Evolutionary conservation across 2,113 vertebrate genomes (phyloP).

Genomic region (Morone saxatilis): DNA sequence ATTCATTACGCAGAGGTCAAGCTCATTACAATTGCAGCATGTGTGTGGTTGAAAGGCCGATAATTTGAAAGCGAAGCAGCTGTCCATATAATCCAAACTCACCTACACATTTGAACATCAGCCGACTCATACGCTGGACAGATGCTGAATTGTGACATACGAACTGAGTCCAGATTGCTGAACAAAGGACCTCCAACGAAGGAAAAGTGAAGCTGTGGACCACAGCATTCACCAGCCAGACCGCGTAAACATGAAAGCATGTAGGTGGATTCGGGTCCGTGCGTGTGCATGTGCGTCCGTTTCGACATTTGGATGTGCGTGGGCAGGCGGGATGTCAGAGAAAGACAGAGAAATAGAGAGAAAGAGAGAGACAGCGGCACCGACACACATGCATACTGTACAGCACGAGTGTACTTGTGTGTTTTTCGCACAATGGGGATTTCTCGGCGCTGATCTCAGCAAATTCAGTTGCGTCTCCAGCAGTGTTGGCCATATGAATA

Average conservation of each 20-base stretch:
- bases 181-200: background rate
- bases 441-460: constrained; percentile 71
- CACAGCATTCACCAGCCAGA: constrained; percentile 29
- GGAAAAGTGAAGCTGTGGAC: constrained; percentile 4
- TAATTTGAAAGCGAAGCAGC: constrained; percentile 23
- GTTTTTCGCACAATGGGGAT: constrained; percentile 66
- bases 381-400: constrained; percentile 27
- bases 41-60: background rate
- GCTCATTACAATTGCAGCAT: background rate
- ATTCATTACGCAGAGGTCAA: constrained; percentile 36
- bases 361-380: background rate
- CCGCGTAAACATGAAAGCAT: constrained; percentile 48
- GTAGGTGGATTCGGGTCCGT: constrained; percentile 49
- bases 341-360: constrained; percentile 30
- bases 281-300: background rate
- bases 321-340: constrained; percentile 42
- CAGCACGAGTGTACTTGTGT: constrained; percentile 41
- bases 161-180: background rate
- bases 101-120: background rate
- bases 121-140: background rate
- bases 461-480: constrained; percentile 59
- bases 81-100: constrained; percentile 3
- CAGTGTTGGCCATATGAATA: constrained; percentile 59
- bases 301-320: constrained; percentile 45
- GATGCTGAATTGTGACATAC: background rate